A percentile compares a stretch with the other conserved stretches of the same genome.
Conservation (phyloP, 2,113 vertebrate species). For the Phycodurus eques region DNA sequence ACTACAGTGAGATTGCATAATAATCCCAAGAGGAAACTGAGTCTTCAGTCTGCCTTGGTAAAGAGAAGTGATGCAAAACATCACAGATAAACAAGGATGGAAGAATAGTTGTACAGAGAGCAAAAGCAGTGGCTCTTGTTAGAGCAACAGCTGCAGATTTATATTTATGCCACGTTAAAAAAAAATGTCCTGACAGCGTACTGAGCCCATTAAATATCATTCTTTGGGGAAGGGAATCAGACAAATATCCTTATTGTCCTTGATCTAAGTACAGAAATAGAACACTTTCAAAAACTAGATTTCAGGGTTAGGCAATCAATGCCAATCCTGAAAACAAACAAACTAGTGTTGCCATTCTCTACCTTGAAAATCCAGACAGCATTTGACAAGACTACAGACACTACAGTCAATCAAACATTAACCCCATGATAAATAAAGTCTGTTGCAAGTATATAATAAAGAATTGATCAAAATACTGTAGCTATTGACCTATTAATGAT, state of each 20-base stretch:
- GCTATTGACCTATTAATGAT: slow-evolving; percentile 43
- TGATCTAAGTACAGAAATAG: slow-evolving; percentile 12
- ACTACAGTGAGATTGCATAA: not conserved
- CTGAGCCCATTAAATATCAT: slow-evolving; percentile 28
- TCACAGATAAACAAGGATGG: not conserved
- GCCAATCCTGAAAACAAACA: slow-evolving; percentile 1
- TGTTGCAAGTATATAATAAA: not conserved
- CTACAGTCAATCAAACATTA: not conserved
- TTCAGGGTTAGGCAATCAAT: slow-evolving; percentile 40
- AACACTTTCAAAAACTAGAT: not conserved
- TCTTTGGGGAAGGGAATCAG: slow-evolving; percentile 28
- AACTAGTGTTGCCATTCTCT: not conserved
- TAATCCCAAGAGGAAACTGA: not conserved
- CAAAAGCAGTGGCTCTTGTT: slow-evolving; percentile 7
- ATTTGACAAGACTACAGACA: not conserved
- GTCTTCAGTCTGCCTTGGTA: slow-evolving; percentile 1
- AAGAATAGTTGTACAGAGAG: not conserved
- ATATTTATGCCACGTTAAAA: slow-evolving; percentile 31
- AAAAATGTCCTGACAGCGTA: slow-evolving; percentile 20
- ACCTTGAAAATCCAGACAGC: slow-evolving; percentile 1
- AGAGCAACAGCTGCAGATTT: slow-evolving; percentile 31
- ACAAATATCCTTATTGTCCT: slow-evolving; percentile 29
- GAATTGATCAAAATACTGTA: not conserved
- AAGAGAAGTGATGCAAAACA: slow-evolving; percentile 16
- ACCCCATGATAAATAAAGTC: not conserved